A percentile compares a stretch with the other conserved stretches of the same genome.
These are phyloP conservation scores for Myotis brandtii DNA, from an alignment of 2,113 vertebrate genomes.

Conservation along the genomic window DNA sequence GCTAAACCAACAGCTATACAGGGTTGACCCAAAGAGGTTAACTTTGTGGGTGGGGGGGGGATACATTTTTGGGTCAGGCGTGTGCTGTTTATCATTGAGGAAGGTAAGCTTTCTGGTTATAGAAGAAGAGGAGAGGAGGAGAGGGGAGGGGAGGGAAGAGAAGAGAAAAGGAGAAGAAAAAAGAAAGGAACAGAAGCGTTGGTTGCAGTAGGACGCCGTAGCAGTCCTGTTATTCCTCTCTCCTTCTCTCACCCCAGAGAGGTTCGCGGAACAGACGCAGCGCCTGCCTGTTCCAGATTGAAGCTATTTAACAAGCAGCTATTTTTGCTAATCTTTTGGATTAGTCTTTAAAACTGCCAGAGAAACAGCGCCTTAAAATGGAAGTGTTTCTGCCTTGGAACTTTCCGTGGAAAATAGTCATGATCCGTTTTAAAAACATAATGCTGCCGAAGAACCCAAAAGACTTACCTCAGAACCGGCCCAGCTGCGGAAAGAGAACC, in stretches of 20 bases:
- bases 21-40: background rate
- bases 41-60: background rate
- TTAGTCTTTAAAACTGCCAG: conserved; percentile 65
- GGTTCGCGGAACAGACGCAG: background rate
- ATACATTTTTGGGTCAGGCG: background rate
- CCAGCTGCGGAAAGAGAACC: conserved; percentile 50
- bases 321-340: conserved; percentile 78
- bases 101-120: background rate
- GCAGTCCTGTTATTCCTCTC: background rate
- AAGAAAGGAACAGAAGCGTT: background rate
- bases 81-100: background rate
- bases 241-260: background rate
- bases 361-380: conserved; percentile 72
- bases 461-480: conserved; percentile 14
- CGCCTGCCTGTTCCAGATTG: background rate
- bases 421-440: conserved; percentile 48
- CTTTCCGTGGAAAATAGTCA: conserved; percentile 65
- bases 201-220: background rate
- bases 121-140: background rate
- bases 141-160: background rate
- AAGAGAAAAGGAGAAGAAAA: no score
- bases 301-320: conserved; percentile 52
- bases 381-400: conserved; percentile 75
- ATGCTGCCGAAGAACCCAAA: background rate
- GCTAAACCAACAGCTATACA: background rate